A percentile compares a stretch with the other conserved stretches of the same genome.
Evolutionary conservation across 1,140 invertebrate species (phyloP).

Genomic region (Hyles vespertilio): DNA sequence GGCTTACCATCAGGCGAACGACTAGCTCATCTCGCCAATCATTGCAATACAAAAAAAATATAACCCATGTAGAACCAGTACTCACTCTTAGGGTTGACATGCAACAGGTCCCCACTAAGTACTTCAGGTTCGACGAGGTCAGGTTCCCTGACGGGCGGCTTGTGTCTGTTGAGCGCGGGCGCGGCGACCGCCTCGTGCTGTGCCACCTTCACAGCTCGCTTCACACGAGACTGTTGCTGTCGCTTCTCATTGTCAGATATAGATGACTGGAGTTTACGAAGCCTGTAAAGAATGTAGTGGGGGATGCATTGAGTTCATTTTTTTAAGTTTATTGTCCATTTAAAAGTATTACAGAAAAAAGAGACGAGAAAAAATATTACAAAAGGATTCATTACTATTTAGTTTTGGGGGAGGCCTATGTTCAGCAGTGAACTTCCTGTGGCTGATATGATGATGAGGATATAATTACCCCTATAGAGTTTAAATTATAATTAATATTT

Average conservation of each 20-base stretch:
- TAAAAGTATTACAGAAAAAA: too few relatives aligned
- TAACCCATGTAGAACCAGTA: neutral
- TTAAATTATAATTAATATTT: too few relatives aligned
- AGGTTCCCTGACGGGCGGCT: conserved; percentile 39
- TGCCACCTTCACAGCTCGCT: conserved; percentile 25
- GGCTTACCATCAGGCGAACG: too few relatives aligned
- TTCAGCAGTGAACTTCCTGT: too few relatives aligned
- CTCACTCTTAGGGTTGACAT: conserved; percentile 22
- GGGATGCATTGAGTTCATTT: neutral
- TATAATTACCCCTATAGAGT: too few relatives aligned
- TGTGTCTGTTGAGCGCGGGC: conserved; percentile 51
- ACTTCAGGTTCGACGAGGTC: conserved; percentile 46
- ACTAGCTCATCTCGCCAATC: too few relatives aligned
- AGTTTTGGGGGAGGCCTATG: too few relatives aligned
- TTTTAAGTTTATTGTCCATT: too few relatives aligned
- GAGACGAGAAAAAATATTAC: too few relatives aligned
- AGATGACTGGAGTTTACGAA: conserved; percentile 47
- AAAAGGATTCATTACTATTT: too few relatives aligned
- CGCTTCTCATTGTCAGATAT: conserved; percentile 34
- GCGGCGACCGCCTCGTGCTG: conserved; percentile 25
- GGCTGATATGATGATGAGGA: too few relatives aligned
- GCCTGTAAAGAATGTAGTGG: conserved; percentile 23
- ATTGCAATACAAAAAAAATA: too few relatives aligned
- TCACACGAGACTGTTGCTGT: conserved; percentile 23
- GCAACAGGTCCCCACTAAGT: conserved; percentile 58